These are phyloP conservation scores for Camelus bactrianus DNA, from an alignment of 2,113 vertebrate species.

Conservation along the genomic window DNA sequence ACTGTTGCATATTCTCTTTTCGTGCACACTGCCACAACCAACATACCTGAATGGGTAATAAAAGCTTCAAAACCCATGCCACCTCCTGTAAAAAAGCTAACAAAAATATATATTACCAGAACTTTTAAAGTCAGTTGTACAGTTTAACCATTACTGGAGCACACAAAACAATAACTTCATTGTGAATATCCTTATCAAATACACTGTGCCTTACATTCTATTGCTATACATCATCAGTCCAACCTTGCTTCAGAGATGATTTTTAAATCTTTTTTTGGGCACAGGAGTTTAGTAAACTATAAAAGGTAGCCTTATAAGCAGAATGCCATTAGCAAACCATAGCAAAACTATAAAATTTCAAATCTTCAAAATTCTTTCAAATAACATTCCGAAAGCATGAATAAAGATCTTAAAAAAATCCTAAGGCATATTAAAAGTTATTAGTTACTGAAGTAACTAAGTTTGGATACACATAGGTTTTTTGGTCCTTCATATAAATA, in stretches of 20 bases:
- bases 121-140: constrained; percentile 42
- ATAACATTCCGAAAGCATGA: constrained; percentile 27
- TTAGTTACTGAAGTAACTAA: neutral
- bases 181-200: neutral
- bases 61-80: constrained; percentile 98
- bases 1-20: constrained; percentile 99
- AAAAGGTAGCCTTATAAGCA: constrained; percentile 15
- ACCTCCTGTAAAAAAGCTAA: constrained; percentile 95
- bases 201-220: neutral
- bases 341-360: constrained; percentile 40
- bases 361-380: constrained; percentile 49
- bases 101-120: constrained; percentile 69
- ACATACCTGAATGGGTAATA: constrained; percentile 92
- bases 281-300: neutral
- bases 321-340: constrained; percentile 20
- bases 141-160: constrained; percentile 42
- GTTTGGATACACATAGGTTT: constrained; percentile 9
- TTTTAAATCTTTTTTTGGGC: neutral
- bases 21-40: constrained; percentile 97
- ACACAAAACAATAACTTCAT: neutral
- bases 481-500: neutral
- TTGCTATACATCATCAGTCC: neutral
- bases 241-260: neutral
- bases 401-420: constrained; percentile 36
- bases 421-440: neutral